phyloP scores from a whole-genome alignment of 2,888 invertebrate genomes.

The Dolomedes plantarius region DNA sequence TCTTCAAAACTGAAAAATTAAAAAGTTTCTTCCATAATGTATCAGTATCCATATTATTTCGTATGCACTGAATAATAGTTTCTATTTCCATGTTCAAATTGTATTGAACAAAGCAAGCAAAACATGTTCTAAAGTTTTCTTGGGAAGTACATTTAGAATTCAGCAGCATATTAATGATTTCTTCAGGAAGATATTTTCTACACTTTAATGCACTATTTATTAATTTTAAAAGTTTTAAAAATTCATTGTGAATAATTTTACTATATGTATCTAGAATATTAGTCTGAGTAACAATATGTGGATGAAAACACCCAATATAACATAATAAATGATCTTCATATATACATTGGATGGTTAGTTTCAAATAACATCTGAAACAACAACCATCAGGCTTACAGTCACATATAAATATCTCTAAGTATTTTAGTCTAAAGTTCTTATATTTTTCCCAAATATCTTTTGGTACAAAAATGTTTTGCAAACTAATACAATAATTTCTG shows the following conservation, averaged over 20 bases:
- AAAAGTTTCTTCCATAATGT: slow-evolving; percentile 37
- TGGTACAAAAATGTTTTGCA: slow-evolving; percentile 31
- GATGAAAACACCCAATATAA: slow-evolving; percentile 56
- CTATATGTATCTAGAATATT: slow-evolving; percentile 49
- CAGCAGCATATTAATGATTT: slow-evolving; percentile 16
- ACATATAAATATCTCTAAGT: slow-evolving; percentile 32
- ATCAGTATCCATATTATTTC: slow-evolving; percentile 21
- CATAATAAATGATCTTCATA: slow-evolving; percentile 49
- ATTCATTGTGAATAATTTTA: slow-evolving; percentile 35
- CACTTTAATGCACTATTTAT: slow-evolving; percentile 10
- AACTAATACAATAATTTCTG: slow-evolving; percentile 24
- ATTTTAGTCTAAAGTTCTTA: slow-evolving; percentile 9
- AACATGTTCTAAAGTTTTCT: slow-evolving; percentile 26
- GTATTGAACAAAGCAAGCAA: slow-evolving; percentile 40
- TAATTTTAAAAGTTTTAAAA: slow-evolving; percentile 17
- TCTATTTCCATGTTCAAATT: slow-evolving; percentile 25
- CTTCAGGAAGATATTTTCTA: slow-evolving; percentile 13
- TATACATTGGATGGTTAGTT: slow-evolving; percentile 35
- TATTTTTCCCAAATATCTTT: slow-evolving; percentile 53
- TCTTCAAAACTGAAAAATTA: slow-evolving; percentile 32
- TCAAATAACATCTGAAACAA: slow-evolving; percentile 48
- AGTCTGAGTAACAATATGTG: slow-evolving; percentile 43
- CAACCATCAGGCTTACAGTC: slow-evolving; percentile 11
- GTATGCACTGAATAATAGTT: slow-evolving; percentile 23
- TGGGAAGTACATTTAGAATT: not conserved